phyloP scores from a whole-genome alignment of 2,113 vertebrate genomes.

The Perca fluviatilis region DNA sequence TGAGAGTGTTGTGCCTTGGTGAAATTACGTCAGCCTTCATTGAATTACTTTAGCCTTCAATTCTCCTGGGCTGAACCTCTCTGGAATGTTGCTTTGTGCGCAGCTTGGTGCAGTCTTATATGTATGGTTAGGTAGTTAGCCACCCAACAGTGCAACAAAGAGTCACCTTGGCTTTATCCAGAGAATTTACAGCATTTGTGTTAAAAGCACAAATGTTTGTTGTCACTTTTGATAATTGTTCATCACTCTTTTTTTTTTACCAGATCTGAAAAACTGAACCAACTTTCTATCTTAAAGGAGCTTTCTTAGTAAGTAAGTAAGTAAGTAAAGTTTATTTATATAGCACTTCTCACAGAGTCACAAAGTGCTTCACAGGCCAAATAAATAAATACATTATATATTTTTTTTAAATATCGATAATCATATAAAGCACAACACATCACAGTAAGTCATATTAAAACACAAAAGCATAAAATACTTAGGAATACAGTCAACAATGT shows the following conservation, averaged over 20 bases:
- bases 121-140: neutral
- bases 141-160: neutral
- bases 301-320: too few species aligned
- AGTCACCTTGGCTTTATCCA: slow-evolving; percentile 1
- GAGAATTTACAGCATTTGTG: neutral
- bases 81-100: neutral
- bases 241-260: neutral
- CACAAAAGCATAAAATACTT: too few species aligned
- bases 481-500: too few species aligned
- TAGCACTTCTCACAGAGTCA: too few species aligned
- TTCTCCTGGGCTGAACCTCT: neutral
- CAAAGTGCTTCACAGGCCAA: too few species aligned
- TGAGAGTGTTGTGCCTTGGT: neutral
- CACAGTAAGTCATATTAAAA: too few species aligned
- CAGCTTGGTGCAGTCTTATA: neutral
- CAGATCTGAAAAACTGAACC: neutral
- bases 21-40: slow-evolving; percentile 1
- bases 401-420: too few species aligned
- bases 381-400: too few species aligned
- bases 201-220: neutral
- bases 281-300: neutral
- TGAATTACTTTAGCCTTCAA: slow-evolving; percentile 9
- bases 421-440: too few species aligned
- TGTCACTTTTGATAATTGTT: slow-evolving; percentile 12
- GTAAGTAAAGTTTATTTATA: too few species aligned